phyloP scores from a whole-genome alignment of 1,140 invertebrate genomes.

The Rhyacophila brunnea region DNA sequence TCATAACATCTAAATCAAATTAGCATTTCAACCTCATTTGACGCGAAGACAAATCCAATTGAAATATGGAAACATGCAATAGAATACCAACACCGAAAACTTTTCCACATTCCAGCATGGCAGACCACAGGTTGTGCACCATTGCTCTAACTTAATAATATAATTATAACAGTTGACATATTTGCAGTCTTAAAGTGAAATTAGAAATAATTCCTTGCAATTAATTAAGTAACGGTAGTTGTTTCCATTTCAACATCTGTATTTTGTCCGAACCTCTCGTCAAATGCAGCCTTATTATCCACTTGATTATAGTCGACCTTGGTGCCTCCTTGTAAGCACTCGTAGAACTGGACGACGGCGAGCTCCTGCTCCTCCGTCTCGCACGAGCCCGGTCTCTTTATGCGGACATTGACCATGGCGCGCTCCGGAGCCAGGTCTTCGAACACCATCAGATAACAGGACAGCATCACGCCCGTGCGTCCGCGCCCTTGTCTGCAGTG shows the following conservation, averaged over 20 bases:
- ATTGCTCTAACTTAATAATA: no score
- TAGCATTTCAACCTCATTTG: no score
- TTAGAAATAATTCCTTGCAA: no score
- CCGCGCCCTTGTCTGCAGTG: slow-evolving; percentile 69
- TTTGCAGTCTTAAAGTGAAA: no score
- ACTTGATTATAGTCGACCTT: slow-evolving; percentile 47
- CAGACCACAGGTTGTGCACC: no score
- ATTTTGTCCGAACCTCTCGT: slow-evolving; percentile 40
- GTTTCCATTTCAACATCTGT: background rate
- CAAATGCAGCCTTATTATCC: slow-evolving; percentile 48
- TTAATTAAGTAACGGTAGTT: background rate
- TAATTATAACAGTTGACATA: no score
- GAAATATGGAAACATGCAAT: no score
- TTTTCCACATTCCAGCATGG: no score
- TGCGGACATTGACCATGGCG: slow-evolving; percentile 62
- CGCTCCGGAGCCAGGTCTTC: slow-evolving; percentile 57
- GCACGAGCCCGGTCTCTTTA: slow-evolving; percentile 64
- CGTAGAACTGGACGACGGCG: slow-evolving; percentile 59
- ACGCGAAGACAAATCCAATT: no score
- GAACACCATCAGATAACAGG: slow-evolving; percentile 67
- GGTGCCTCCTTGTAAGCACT: slow-evolving; percentile 52
- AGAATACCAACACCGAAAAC: no score
- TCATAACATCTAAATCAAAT: no score
- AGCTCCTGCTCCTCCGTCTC: slow-evolving; percentile 68
- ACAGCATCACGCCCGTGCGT: slow-evolving; percentile 67